These are phyloP conservation scores for Coturnix japonica DNA, from an alignment of 2,113 vertebrate species.

Conservation along the genomic window DNA sequence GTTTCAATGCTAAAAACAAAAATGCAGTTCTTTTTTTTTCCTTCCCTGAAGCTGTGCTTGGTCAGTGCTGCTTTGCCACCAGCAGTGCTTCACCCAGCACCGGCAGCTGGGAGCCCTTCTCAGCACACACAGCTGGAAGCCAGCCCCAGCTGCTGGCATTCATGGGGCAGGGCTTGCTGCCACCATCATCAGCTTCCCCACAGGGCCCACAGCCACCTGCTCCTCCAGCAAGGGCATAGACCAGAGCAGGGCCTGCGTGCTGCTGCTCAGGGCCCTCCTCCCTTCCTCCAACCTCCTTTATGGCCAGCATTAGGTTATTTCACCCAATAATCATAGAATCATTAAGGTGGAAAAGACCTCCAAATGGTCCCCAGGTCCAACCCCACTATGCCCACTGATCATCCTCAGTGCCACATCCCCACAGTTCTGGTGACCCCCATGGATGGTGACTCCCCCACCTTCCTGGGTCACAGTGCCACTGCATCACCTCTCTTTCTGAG, in stretches of 20 bases:
- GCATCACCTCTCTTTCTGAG: too few relatives aligned
- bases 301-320: neutral
- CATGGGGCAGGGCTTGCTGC: neutral
- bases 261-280: neutral
- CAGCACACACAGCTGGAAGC: rapidly evolving
- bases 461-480: too few relatives aligned
- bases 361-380: too few relatives aligned
- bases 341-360: too few relatives aligned
- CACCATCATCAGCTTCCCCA: neutral
- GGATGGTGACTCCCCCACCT: too few relatives aligned
- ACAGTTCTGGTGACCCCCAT: too few relatives aligned
- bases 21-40: neutral
- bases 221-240: neutral
- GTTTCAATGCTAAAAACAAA: neutral
- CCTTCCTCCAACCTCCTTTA: neutral
- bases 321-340: neutral
- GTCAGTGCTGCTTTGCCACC: neutral
- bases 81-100: neutral
- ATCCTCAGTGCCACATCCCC: too few relatives aligned
- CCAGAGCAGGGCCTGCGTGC: neutral
- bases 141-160: rapidly evolving
- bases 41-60: neutral
- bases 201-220: neutral
- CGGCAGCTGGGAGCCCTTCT: neutral
- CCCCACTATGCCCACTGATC: too few relatives aligned